A percentile compares a stretch with the other conserved stretches of the same genome.
Conservation (phyloP, 92 coral and sea anemone genomes). For the Parazoanthus darwini region DNA sequence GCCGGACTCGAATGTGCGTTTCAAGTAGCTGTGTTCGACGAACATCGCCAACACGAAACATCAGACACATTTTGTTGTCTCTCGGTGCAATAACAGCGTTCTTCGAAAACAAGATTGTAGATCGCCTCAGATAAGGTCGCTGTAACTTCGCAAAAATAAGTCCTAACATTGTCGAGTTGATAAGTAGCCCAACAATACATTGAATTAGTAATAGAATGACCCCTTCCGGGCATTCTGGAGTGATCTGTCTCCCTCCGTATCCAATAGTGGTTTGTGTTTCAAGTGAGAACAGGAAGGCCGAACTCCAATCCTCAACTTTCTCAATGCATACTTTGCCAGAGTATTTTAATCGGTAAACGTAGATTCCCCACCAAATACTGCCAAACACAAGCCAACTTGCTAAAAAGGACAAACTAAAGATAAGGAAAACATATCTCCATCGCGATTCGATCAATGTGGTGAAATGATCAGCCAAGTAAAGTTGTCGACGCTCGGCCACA, state of each 20-base stretch:
- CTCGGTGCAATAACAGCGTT: constrained; percentile 75
- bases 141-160: constrained; percentile 77
- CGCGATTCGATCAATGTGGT: constrained; percentile 91
- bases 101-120: constrained; percentile 63
- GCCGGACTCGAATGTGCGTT: constrained; percentile 66
- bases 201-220: constrained; percentile 67
- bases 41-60: constrained; percentile 79
- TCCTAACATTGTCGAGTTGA: constrained; percentile 70
- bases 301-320: constrained; percentile 67
- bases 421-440: constrained; percentile 88
- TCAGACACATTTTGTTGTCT: constrained; percentile 66
- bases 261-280: constrained; percentile 87
- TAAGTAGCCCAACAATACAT: constrained; percentile 71
- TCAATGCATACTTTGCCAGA: constrained; percentile 66
- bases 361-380: constrained; percentile 90
- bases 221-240: constrained; percentile 84
- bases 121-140: constrained; percentile 64
- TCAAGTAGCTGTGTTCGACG: constrained; percentile 72
- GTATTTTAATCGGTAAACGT: constrained; percentile 58
- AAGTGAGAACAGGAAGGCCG: constrained; percentile 80
- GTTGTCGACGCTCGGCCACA: constrained; percentile 74
- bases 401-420: constrained; percentile 77
- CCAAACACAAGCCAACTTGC: constrained; percentile 91
- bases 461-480: constrained; percentile 85
- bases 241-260: constrained; percentile 73